Evolutionary conservation across 2,888 invertebrate species (phyloP).

Genomic region (Mermis nigrescens): DNA sequence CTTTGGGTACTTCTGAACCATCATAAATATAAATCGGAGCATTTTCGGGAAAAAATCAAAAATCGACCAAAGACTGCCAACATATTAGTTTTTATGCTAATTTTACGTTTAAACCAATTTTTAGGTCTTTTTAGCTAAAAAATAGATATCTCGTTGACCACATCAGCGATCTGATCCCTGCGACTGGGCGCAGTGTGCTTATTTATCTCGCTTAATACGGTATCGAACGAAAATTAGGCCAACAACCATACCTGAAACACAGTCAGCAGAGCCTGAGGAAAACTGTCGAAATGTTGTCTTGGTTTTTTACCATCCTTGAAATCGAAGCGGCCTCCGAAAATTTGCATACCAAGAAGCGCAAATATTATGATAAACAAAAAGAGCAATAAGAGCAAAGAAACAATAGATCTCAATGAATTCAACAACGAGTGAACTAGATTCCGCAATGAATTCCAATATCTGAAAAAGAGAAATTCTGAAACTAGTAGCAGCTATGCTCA

Average conservation of each 20-base stretch:
- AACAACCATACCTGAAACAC: conserved; percentile 84
- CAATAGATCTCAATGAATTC: conserved; percentile 97
- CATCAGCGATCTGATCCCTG: no score
- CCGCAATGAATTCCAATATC: conserved; percentile 92
- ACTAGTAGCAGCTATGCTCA: neutral
- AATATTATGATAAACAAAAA: conserved; percentile 99
- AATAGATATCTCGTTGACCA: no score
- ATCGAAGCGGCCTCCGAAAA: conserved; percentile 95
- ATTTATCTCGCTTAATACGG: no score
- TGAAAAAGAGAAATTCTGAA: conserved; percentile 37
- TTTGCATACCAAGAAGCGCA: conserved; percentile 94
- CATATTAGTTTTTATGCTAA: no score
- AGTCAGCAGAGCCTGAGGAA: conserved; percentile 86
- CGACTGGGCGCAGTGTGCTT: no score
- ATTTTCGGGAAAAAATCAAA: no score
- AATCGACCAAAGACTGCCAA: no score
- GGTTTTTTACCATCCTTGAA: conserved; percentile 61
- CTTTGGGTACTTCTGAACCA: no score
- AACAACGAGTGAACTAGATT: conserved; percentile 92
- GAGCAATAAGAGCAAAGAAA: conserved; percentile 76
- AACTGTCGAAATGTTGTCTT: conserved; percentile 84
- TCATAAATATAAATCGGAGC: no score
- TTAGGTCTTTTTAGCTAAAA: no score
- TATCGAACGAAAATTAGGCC: no score
- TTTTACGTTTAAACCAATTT: no score